These are phyloP conservation scores for Ladona fulva DNA, from an alignment of 1,140 invertebrate species.

Conservation along the genomic window DNA sequence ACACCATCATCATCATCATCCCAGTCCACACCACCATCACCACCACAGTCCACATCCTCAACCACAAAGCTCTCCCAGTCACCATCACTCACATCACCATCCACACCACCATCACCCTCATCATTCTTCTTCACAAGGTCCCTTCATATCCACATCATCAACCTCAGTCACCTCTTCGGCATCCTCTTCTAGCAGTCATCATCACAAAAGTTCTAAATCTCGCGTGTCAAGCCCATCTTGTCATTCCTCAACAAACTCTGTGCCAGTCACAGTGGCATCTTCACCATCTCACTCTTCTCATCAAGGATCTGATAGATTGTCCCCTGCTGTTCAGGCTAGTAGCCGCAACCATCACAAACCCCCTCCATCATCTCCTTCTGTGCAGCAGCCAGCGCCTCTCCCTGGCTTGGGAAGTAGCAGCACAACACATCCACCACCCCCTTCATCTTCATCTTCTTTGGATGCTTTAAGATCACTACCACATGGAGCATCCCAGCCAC, in stretches of 20 bases:
- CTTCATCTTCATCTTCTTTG: slow-evolving; percentile 5
- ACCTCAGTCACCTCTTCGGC: background rate
- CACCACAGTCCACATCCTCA: slow-evolving; percentile 34
- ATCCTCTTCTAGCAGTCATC: slow-evolving; percentile 6
- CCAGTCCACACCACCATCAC: slow-evolving; percentile 31
- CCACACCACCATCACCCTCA: slow-evolving; percentile 8
- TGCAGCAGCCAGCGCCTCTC: background rate
- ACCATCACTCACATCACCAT: background rate
- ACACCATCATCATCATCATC: slow-evolving; percentile 44
- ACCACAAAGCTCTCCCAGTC: slow-evolving; percentile 42
- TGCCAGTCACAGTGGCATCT: background rate
- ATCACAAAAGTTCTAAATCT: background rate
- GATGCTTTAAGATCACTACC: background rate
- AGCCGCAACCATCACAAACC: background rate
- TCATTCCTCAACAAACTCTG: background rate
- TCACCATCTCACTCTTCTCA: background rate
- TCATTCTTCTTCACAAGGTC: background rate
- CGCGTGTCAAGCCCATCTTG: slow-evolving; percentile 12
- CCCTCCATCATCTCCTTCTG: background rate
- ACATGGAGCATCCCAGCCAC: background rate
- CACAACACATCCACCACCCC: background rate
- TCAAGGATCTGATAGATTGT: slow-evolving; percentile 9
- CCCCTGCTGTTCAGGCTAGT: background rate
- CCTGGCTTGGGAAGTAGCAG: background rate
- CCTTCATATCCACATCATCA: background rate